Evolutionary conservation across 2,113 vertebrate species (phyloP).

Genomic region (Sorex araneus): DNA sequence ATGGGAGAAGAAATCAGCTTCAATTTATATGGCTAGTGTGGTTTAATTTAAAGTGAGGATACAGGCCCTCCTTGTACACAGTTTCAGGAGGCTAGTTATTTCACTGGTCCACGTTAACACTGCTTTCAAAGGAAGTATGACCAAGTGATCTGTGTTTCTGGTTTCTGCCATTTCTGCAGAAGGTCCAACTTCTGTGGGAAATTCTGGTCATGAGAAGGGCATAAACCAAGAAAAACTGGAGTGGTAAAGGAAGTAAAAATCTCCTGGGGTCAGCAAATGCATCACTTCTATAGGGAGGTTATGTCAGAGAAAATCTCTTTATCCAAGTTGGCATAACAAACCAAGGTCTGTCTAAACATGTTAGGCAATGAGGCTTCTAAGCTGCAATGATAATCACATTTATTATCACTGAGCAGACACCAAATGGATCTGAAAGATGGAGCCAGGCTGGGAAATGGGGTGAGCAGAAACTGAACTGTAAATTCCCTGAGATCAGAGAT

Average conservation of each 20-base stretch:
- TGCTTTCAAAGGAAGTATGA: constrained; percentile 32
- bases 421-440: not conserved
- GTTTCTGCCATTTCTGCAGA: not conserved
- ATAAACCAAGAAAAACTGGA: not conserved
- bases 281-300: not conserved
- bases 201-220: not conserved
- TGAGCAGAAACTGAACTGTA: not conserved
- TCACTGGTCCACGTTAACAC: not conserved
- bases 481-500: not conserved
- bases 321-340: not conserved
- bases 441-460: not conserved
- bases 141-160: not conserved
- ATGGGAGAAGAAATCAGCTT: not conserved
- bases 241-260: not conserved
- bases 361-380: not conserved
- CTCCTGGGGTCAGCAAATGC: not conserved
- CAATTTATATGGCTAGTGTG: not conserved
- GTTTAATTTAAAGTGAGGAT: constrained; percentile 23
- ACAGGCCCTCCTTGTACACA: not conserved
- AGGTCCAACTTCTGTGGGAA: not conserved
- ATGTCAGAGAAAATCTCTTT: constrained; percentile 48
- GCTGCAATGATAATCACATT: not conserved
- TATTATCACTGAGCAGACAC: constrained; percentile 2
- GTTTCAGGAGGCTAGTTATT: not conserved
- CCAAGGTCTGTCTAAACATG: not conserved